These are phyloP conservation scores for Okamejei kenojei DNA, from an alignment of 2,797 vertebrate genomes.

Conservation along the genomic window DNA sequence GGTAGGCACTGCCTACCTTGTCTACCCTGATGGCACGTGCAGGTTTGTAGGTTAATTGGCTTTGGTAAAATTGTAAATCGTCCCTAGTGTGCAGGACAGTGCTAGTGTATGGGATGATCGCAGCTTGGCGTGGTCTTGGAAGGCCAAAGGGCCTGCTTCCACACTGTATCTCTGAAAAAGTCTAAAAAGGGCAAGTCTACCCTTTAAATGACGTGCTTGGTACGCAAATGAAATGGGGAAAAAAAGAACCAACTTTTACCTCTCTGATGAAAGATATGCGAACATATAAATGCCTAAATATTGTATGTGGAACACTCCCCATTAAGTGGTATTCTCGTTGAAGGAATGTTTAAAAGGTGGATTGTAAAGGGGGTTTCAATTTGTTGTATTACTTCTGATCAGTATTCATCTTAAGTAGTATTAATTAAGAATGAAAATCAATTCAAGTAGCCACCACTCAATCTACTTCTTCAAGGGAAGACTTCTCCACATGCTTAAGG, in stretches of 20 bases:
- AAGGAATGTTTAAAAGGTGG: not conserved
- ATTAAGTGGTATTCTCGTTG: not conserved
- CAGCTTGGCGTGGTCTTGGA: too few relatives aligned
- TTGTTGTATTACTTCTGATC: not conserved
- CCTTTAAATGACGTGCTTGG: not conserved
- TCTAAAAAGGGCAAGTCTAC: not conserved
- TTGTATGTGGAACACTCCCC: not conserved
- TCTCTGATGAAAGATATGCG: not conserved
- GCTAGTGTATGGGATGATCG: too few relatives aligned
- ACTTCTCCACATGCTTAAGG: not conserved
- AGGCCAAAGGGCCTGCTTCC: too few relatives aligned
- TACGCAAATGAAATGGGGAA: not conserved
- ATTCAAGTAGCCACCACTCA: not conserved
- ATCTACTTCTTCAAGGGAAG: not conserved
- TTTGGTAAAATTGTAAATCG: too few relatives aligned
- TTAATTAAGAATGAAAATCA: conserved; percentile 2
- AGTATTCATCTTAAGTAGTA: not conserved
- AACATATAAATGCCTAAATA: not conserved
- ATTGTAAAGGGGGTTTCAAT: not conserved
- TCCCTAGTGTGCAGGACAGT: too few relatives aligned
- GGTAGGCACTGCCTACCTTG: too few relatives aligned
- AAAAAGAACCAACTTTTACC: not conserved
- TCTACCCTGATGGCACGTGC: too few relatives aligned
- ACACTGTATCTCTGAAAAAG: too few relatives aligned
- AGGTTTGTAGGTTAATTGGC: too few relatives aligned